These are phyloP conservation scores for Sciurus carolinensis DNA, from an alignment of 2,797 vertebrate genomes.

Conservation along the genomic window DNA sequence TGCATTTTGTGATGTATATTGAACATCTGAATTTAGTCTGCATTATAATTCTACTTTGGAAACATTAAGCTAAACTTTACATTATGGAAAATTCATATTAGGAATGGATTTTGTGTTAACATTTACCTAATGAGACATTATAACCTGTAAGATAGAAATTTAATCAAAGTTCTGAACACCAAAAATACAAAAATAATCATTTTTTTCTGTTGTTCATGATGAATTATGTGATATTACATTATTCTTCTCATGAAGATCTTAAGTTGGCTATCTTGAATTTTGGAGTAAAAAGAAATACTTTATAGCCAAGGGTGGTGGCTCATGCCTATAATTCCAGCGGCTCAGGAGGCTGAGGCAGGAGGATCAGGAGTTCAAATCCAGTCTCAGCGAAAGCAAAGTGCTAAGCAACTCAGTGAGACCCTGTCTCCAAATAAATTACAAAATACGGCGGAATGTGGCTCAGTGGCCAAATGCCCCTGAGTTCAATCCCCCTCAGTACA, in stretches of 20 bases:
- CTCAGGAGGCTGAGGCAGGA: too few species aligned
- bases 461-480: too few species aligned
- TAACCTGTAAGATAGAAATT: not conserved
- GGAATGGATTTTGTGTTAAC: slow-evolving; percentile 8
- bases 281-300: slow-evolving; percentile 13
- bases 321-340: too few species aligned
- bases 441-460: too few species aligned
- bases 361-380: too few species aligned
- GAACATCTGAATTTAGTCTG: not conserved
- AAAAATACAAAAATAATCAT: not conserved
- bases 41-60: not conserved
- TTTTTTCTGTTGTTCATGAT: not conserved
- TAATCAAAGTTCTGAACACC: not conserved
- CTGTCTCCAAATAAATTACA: too few species aligned
- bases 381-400: too few species aligned
- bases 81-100: not conserved
- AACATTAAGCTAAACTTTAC: not conserved
- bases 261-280: not conserved
- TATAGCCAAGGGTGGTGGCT: too few species aligned
- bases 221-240: not conserved
- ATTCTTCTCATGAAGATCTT: not conserved
- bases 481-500: too few species aligned
- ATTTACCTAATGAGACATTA: not conserved
- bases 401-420: too few species aligned
- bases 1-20: not conserved